These are phyloP conservation scores for Sinhomidia bicolor DNA, from an alignment of 2,888 invertebrate species.

Conservation along the genomic window DNA sequence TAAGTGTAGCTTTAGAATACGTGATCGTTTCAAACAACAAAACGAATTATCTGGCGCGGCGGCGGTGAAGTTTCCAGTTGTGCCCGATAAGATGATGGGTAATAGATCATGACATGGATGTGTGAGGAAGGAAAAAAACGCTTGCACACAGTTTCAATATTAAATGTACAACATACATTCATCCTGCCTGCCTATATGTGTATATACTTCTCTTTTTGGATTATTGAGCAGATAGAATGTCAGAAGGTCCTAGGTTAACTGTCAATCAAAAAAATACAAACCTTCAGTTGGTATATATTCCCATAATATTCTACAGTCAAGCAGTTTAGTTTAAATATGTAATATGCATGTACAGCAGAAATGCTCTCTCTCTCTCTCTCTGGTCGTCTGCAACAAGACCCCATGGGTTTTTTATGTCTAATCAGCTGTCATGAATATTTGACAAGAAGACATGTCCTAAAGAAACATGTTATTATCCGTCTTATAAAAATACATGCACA, in stretches of 20 bases:
- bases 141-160: conserved; percentile 22
- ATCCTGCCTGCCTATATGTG: neutral
- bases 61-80: conserved; percentile 38
- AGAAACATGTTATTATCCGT: conserved; percentile 36
- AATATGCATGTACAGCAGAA: too few species aligned
- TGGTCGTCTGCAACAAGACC: conserved; percentile 75
- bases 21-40: conserved; percentile 22
- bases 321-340: neutral
- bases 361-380: neutral
- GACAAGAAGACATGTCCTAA: conserved; percentile 79
- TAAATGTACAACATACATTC: neutral
- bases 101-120: conserved; percentile 68
- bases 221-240: conserved; percentile 71
- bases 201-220: conserved; percentile 23
- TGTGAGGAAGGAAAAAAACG: conserved; percentile 18
- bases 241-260: conserved; percentile 80
- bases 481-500: neutral
- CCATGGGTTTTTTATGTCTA: conserved; percentile 80
- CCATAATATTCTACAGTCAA: neutral
- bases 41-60: conserved; percentile 35
- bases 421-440: conserved; percentile 80
- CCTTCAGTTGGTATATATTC: neutral
- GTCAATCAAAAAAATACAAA: conserved; percentile 78
- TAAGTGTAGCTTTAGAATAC: conserved; percentile 27
- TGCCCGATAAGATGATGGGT: conserved; percentile 22